Evolutionary conservation across 2,113 vertebrate species (phyloP), one percentile per base, ranked within the genome.

Genomic region (Chloroceryle aenea): DNA sequence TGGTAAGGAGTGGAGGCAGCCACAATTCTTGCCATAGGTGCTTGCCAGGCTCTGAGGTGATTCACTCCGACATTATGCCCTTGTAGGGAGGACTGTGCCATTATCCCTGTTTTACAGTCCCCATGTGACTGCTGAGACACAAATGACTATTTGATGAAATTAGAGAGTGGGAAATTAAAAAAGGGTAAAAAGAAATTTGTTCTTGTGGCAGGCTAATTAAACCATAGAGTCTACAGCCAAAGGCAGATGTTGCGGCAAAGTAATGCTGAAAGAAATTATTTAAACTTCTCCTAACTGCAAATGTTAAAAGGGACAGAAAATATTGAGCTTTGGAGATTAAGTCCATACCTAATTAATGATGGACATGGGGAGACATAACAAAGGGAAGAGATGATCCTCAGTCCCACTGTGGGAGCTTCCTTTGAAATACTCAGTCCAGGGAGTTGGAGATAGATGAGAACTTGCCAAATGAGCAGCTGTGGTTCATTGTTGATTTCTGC

Each of bases 181-280:
- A 94, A 75, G 62, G 7, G 40, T 71, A 74, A 72, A 74, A 78
- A 36, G 53, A 80, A 78, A 74, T 95, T 87, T 85, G 77, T 92
- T 96, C 56, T 89, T 14, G 1, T 68, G 79, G 66, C 71, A 82
- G 63, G 47, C 94, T 91, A 95, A 94, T 94, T 93, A 92, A 93
- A 69, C 58, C 74, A 56, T 26, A 66, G 42, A 50, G 56, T 42
- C 71, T 72, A 69, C n/a, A 76, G 71, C 81, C 74, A 88, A 63
- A 77, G 71, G 71, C 50, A 93, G 67, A 48, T 83, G 50, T 56
- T 87, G 71, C 53, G 30, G 68, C 53, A 73, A 83, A 85, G n/a
- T 48, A 34, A 56, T 47, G 45, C 50, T 79, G n/a, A 40, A 73
- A 63, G 26, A 52, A 72, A 59, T 87, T 63, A 56, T 25, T 93